Evolutionary conservation across 2,113 vertebrate genomes (phyloP).

Genomic region (Tyto alba): DNA sequence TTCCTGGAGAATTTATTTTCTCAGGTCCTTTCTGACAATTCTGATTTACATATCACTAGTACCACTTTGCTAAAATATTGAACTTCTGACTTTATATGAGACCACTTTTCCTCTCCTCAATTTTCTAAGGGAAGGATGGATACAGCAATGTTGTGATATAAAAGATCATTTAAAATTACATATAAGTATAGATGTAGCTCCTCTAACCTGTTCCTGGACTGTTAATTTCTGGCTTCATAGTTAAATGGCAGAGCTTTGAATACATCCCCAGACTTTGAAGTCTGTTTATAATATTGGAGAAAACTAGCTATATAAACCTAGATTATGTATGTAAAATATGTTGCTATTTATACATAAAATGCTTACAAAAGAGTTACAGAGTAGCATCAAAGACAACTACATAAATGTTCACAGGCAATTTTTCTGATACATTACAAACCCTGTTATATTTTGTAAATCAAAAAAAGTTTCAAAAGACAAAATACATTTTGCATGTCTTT

Average conservation of each 20-base stretch:
- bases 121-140: background rate
- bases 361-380: background rate
- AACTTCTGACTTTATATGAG: background rate
- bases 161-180: background rate
- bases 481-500: slow-evolving; percentile 49
- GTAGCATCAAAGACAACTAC: background rate
- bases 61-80: background rate
- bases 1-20: background rate
- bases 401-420: background rate
- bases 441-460: slow-evolving; percentile 27
- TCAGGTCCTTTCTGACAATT: background rate
- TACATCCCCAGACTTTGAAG: background rate
- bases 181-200: background rate
- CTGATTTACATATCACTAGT: background rate
- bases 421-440: background rate
- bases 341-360: background rate
- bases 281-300: background rate
- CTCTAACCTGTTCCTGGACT: background rate
- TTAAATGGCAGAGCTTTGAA: background rate
- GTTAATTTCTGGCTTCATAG: background rate
- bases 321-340: background rate
- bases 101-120: background rate
- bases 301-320: background rate
- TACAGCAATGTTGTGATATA: background rate
- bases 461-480: slow-evolving; percentile 29